These are phyloP conservation scores for Mastigias papua DNA, from an alignment of 30 jellyfish, hydroid and myxozoan genomes.

Conservation along the genomic window DNA sequence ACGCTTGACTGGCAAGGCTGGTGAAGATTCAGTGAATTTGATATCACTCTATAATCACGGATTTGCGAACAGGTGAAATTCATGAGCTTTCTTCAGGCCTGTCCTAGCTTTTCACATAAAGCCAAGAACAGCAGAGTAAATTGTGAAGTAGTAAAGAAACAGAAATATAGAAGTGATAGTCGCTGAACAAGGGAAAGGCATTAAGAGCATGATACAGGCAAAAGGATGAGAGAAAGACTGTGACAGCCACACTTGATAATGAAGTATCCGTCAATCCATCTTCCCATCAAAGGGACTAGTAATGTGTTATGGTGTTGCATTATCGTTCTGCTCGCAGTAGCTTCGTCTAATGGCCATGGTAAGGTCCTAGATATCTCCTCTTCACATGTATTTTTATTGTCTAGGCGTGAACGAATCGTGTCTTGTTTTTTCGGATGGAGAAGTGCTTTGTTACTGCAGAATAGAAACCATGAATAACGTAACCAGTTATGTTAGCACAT, in stretches of 20 bases:
- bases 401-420: no score
- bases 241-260: background rate
- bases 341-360: slow-evolving; percentile 48
- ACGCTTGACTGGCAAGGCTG: slow-evolving; percentile 38
- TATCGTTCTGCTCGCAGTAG: background rate
- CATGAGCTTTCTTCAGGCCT: background rate
- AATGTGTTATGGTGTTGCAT: slow-evolving; percentile 25
- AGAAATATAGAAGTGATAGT: background rate
- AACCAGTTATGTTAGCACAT: no score
- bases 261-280: slow-evolving; percentile 14
- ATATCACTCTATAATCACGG: slow-evolving; percentile 4
- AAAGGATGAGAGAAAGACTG: background rate
- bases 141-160: background rate
- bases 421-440: no score
- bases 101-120: background rate
- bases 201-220: background rate
- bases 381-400: background rate
- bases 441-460: no score
- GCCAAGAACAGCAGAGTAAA: background rate
- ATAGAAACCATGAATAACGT: no score
- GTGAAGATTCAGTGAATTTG: slow-evolving; percentile 39
- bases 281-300: slow-evolving; percentile 6
- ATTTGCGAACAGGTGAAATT: slow-evolving; percentile 28
- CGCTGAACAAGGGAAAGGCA: background rate
- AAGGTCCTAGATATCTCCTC: slow-evolving; percentile 8